Percentiles rank a stretch among this genome's conserved stretches.
Conservation (phyloP, 2,888 invertebrate genomes). For the Therioaphis trifolii region DNA sequence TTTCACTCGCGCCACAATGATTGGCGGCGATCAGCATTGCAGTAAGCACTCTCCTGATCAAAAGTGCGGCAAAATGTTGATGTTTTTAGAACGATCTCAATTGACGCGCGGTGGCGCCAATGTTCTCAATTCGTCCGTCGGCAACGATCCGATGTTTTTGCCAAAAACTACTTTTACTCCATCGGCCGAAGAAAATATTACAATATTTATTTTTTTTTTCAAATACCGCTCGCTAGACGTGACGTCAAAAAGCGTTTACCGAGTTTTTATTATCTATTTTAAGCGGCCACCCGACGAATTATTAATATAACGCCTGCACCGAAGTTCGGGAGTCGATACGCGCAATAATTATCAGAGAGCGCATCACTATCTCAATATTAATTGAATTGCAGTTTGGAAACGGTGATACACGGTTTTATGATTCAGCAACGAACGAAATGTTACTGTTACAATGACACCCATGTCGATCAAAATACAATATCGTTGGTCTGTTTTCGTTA, state of each 20-base stretch:
- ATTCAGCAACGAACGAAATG: too few species aligned
- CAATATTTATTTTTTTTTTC: background rate
- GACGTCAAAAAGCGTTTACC: background rate
- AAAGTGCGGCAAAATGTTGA: background rate
- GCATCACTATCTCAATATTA: background rate
- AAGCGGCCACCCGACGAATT: background rate
- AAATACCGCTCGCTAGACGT: background rate
- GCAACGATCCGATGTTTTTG: background rate
- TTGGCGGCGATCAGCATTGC: background rate
- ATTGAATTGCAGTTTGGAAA: background rate
- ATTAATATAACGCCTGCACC: background rate
- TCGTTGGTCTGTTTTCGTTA: too few species aligned
- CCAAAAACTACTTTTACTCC: conserved; percentile 34
- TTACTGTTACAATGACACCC: too few species aligned
- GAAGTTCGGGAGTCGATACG: background rate
- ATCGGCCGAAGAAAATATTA: background rate
- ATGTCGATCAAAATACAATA: too few species aligned
- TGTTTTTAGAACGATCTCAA: background rate
- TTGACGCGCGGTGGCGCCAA: conserved; percentile 17
- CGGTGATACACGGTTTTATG: background rate
- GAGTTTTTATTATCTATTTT: conserved; percentile 18
- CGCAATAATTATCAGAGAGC: background rate
- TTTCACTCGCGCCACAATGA: background rate
- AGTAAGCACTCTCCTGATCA: background rate
- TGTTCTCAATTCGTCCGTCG: background rate